Evolutionary conservation across 1,140 invertebrate genomes (phyloP), one percentile per base, ranked within the genome.

Genomic region (Sesamia nonagrioides): DNA sequence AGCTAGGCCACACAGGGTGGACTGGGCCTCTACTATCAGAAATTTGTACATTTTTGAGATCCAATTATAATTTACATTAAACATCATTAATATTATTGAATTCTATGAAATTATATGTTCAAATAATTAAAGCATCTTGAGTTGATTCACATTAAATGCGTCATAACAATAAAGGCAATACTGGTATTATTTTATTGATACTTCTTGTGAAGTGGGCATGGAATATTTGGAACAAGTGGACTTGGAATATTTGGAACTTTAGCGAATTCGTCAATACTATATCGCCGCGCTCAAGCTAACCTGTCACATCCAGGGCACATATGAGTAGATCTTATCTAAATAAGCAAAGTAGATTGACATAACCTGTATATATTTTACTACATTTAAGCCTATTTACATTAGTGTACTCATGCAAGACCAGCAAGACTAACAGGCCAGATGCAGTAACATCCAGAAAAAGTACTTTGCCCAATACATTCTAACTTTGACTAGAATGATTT

Each of bases 1-100:
- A 83, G 85, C 89, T 88, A 83, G 87, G 84, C 87, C 88, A 86
- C 87, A 84, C 71, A 76, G 78, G 48, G 63, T 79, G 73, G 77
- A 83, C 58, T 63, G 52, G 48, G 74, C 81, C 60, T 75, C 60
- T 82, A 82, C 52, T 35, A 50, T 77, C 54, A 72, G 72, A 73
- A 77, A 78, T 87, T 91, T 90, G 87, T 91, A 90, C 87, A 89
- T 80, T 63, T 63, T 82, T 88, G 88, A 92, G 89, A 91, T 91
- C 89, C 81, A 86, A 75, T 75, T 45, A 56, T 37, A 60, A 88
- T 85, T 81, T 56, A 75, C 56, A 75, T 75, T 27, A 27, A 52
- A 76, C 54, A 52, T 66, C 17, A 76, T 45, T 68, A 77, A 77
- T 48, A 77, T 76, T 66, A 66, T 77, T 77, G 74, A 61, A 77